Evolutionary conservation across 1,140 invertebrate genomes (phyloP).

Genomic region (Frieseomelitta varia): DNA sequence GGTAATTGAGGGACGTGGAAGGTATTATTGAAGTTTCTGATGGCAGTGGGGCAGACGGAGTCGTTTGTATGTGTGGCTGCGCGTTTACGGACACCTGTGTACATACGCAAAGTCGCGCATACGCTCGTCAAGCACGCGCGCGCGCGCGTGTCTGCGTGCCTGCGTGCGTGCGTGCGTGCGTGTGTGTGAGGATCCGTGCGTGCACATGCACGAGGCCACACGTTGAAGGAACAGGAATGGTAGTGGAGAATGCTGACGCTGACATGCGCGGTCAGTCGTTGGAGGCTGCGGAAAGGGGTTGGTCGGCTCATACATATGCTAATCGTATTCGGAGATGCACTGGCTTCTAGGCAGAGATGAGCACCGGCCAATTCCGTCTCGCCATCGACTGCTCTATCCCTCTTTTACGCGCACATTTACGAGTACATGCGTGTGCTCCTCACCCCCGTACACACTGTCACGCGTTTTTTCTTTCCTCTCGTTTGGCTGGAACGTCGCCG

Average conservation of each 20-base stretch:
- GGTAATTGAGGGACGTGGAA: constrained; percentile 75
- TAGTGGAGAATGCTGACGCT: constrained; percentile 70
- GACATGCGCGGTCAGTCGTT: constrained; percentile 76
- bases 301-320: constrained; percentile 78
- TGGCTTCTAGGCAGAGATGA: constrained; percentile 70
- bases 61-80: constrained; percentile 44
- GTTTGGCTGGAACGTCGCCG: constrained; percentile 16
- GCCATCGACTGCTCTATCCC: constrained; percentile 59
- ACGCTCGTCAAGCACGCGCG: background rate
- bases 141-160: background rate
- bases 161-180: too few relatives aligned
- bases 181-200: background rate
- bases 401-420: constrained; percentile 23
- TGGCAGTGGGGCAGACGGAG: constrained; percentile 39
- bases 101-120: background rate
- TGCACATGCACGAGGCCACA: background rate
- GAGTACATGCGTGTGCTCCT: background rate
- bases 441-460: background rate
- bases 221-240: constrained; percentile 42
- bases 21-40: constrained; percentile 78
- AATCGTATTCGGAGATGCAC: constrained; percentile 75
- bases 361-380: constrained; percentile 64
- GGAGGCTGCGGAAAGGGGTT: constrained; percentile 63
- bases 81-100: constrained; percentile 17
- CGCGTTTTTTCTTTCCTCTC: constrained; percentile 32